Conservation (phyloP, 2,888 invertebrate genomes). For the Thyatira batis region DNA sequence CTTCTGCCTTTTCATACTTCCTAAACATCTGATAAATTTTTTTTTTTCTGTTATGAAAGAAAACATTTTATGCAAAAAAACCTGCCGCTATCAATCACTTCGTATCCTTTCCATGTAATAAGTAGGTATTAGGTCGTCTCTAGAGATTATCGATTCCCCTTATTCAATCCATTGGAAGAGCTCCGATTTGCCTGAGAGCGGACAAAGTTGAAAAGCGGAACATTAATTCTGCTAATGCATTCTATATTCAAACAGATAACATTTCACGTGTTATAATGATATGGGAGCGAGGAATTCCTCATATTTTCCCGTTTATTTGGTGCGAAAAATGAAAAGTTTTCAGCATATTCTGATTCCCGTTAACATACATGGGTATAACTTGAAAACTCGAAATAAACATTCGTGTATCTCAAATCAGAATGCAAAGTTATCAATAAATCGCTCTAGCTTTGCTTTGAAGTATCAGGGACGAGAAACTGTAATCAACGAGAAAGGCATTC, state of each 20-base stretch:
- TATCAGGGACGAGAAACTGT: too few species aligned
- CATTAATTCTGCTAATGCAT: slow-evolving; percentile 63
- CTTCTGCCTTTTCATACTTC: background rate
- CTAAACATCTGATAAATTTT: background rate
- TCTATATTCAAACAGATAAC: slow-evolving; percentile 37
- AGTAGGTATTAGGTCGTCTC: slow-evolving; percentile 9
- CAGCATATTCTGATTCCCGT: too few species aligned
- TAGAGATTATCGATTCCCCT: slow-evolving; percentile 29
- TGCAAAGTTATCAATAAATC: too few species aligned
- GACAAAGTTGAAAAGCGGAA: slow-evolving; percentile 46
- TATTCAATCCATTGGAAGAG: slow-evolving; percentile 31
- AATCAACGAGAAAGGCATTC: too few species aligned
- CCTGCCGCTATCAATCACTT: slow-evolving; percentile 12
- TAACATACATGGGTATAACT: too few species aligned
- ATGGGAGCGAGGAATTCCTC: slow-evolving; percentile 1
- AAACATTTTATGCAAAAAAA: slow-evolving; percentile 9
- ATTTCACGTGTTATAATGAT: slow-evolving; percentile 8
- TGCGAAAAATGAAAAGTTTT: too few species aligned
- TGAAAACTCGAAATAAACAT: too few species aligned
- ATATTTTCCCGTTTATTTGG: slow-evolving; percentile 6
- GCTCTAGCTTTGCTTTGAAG: too few species aligned
- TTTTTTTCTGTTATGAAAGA: slow-evolving; percentile 11
- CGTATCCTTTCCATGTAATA: slow-evolving; percentile 21
- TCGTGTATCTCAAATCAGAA: too few species aligned
- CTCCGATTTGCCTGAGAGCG: slow-evolving; percentile 39